phyloP scores from a whole-genome alignment of 37 sponge, comb jelly and placozoan genomes.

The Spongilla lacustris region DNA sequence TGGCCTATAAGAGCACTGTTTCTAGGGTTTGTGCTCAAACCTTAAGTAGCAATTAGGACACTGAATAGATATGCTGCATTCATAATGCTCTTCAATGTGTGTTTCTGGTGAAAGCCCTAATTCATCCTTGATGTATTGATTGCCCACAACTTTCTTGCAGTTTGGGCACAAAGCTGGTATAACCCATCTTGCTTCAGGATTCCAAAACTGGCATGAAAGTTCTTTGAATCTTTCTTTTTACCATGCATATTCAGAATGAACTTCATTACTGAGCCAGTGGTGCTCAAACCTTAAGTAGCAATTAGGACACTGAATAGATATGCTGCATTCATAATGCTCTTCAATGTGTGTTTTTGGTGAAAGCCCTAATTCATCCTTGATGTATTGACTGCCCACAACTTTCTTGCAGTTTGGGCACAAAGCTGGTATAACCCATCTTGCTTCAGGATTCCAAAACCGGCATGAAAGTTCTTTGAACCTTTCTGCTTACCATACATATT shows the following conservation, averaged over 20 bases:
- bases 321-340: neutral
- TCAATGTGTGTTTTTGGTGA: neutral
- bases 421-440: neutral
- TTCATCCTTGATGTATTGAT: neutral
- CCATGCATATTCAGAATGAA: conserved; percentile 7
- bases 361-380: neutral
- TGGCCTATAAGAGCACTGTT: conserved; percentile 27
- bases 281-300: too few relatives aligned
- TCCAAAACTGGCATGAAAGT: conserved; percentile 30
- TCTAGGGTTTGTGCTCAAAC: conserved; percentile 12
- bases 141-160: conserved; percentile 4
- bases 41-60: too few relatives aligned
- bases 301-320: too few relatives aligned
- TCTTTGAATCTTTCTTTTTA: conserved; percentile 16
- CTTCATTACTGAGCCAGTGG: too few relatives aligned
- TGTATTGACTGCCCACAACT: neutral
- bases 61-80: too few relatives aligned
- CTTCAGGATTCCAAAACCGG: conserved; percentile 30
- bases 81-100: neutral
- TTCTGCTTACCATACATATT: conserved; percentile 21
- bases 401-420: conserved; percentile 7
- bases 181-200: conserved; percentile 1
- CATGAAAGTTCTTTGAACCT: conserved; percentile 24
- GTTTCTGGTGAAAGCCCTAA: neutral
- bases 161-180: neutral